Evolutionary conservation across 2,113 vertebrate species (phyloP), one percentile per base, ranked within the genome.

Genomic region (Mustela lutreola): DNA sequence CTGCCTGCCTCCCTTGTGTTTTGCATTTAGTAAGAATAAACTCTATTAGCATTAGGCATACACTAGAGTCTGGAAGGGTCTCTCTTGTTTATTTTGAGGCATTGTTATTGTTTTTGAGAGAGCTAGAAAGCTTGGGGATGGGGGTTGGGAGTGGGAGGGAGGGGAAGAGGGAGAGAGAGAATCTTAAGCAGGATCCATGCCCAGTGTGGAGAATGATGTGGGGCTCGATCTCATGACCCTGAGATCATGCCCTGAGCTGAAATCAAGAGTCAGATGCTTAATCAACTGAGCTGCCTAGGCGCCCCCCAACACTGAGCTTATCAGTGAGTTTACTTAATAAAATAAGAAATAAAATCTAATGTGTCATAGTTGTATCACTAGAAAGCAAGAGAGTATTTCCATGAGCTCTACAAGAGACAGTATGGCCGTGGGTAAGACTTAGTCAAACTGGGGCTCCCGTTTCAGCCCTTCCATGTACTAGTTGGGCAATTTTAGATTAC

Each of bases 351-450:
- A 58, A 48, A 91, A 48, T 1, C 48, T 60, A 75, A 60, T 42
- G 60, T n/a, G 39, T 28, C 24, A 26, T 28, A n/a, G 56, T 58
- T 63, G 9, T 15, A 67, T 31, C 11, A 36, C 21, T n/a, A 33
- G 65, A n/a, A 86, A 83, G 76, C 79, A 73, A n/a, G 45, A 36
- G 28, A n/a, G 24, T 11, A 28, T 87, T 94, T 95, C 65, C 48
- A 24, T n/a, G 10, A 58, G 22, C 4, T 33, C 19, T 45, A 15
- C 31, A 9, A 96, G 86, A 78, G 16, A 91, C 2, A 39, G 14
- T 56, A 2, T 15, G 42, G 8, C 2, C 16, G 56, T 21, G 28
- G 63, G 7, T 65, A 56, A 60, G 53, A 65, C 16, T 76, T 48
- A 76, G 62, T 67, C 50, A 58, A 67, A 39, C 15, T 19, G 42